Evolutionary conservation across 2,888 invertebrate species (phyloP).

Genomic region (Acleris cristana): DNA sequence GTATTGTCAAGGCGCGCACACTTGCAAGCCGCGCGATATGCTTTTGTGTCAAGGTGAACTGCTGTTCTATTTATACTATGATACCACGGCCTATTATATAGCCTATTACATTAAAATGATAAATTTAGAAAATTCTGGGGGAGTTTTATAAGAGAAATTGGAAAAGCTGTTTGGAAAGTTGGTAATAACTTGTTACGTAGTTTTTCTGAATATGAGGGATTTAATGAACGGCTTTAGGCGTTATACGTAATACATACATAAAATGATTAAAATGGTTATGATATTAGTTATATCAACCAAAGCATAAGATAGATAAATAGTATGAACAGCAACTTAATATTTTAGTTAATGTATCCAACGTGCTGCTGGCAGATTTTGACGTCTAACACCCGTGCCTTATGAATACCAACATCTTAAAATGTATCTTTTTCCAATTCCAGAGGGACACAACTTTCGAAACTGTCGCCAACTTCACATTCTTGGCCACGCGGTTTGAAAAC

Average conservation of each 20-base stretch:
- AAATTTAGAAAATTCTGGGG: conserved; percentile 30
- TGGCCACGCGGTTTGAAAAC: conserved; percentile 92
- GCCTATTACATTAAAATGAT: conserved; percentile 32
- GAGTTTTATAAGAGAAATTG: conserved; percentile 28
- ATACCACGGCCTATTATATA: conserved; percentile 17
- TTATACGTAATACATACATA: not conserved
- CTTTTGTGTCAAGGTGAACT: too few species aligned
- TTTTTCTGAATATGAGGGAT: not conserved
- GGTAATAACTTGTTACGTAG: not conserved
- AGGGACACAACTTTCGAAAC: conserved; percentile 92
- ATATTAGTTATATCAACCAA: too few species aligned
- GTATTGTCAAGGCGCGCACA: too few species aligned
- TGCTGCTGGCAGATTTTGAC: too few species aligned
- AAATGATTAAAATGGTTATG: too few species aligned
- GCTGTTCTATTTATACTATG: too few species aligned
- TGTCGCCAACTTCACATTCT: conserved; percentile 90
- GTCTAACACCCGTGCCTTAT: too few species aligned
- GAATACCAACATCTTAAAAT: too few species aligned
- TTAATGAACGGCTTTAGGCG: not conserved
- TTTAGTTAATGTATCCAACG: too few species aligned
- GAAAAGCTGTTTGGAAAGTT: conserved; percentile 18
- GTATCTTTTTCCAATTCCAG: conserved; percentile 63
- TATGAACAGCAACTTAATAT: too few species aligned
- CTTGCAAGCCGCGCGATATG: too few species aligned
- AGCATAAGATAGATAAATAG: too few species aligned